Base-by-base conservation (phyloP, 2,888 invertebrate genomes). In the Scaptomyza tumidula region DNA sequence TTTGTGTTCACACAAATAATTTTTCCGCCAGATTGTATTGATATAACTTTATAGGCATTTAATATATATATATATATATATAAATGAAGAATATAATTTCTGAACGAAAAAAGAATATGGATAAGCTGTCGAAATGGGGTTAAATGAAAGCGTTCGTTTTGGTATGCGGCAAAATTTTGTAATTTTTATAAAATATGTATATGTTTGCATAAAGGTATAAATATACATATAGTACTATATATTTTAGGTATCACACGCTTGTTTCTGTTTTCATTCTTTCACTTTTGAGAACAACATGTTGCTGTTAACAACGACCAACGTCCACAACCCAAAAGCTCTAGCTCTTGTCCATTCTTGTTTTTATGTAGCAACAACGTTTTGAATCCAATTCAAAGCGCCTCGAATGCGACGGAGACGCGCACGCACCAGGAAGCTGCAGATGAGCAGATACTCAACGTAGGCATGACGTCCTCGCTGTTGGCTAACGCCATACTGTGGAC, bases 361-460 rank as follows among this genome's bases (percentile, higher is more conserved):
- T 53, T 79, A 81, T 39, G 68, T 63, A 14, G 74, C 46, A 33
- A 90, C 79, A 56, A 88, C 75, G 66, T 88, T 90, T 67, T 95
- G 94, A 73, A 95, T 95, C 95, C 95, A 96, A 59, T 92, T 91
- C 6, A 96, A 91, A 3, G 95, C 95, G 41, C 93, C 92, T 65
- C 93, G 93, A 66, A 96, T 93, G 76, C 94, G 93, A 31, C 93
- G 91, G 46, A 96, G 92, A 52, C 94, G 94, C 2, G 94, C 94
- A 71, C 95, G 93, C 13, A 94, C 92, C 45, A 96, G 91, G 78
- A 96, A 96, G 84, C 94, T 95, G 14, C 95, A 94, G 71, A 96
- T 95, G 39, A 96, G 92, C 80, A 95, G 93, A 91, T 95, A 96
- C 89, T 96, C 96, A 0, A 95, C 94, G 90, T 94, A 94, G 64